phyloP scores from a whole-genome alignment of 2,113 vertebrate species.

The Orcinus orca region DNA sequence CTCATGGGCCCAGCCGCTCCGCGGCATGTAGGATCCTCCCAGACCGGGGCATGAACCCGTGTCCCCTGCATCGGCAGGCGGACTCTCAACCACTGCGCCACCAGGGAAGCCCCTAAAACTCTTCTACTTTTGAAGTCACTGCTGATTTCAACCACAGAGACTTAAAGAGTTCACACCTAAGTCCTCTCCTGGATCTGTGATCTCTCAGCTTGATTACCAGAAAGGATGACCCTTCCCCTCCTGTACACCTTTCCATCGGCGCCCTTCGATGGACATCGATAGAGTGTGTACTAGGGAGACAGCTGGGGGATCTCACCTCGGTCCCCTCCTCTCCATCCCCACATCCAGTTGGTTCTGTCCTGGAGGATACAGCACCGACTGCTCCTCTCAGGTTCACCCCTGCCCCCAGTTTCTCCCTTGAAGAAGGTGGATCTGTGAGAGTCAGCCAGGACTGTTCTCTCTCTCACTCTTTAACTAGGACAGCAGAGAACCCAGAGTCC shows the following conservation, averaged over 20 bases:
- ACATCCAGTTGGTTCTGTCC: accelerated
- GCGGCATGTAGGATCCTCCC: accelerated
- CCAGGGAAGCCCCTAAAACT: neutral
- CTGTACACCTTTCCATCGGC: neutral
- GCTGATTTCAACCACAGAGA: neutral
- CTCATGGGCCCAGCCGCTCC: too few relatives aligned
- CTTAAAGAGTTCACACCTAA: neutral
- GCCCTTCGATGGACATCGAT: too few relatives aligned
- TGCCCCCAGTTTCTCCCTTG: neutral
- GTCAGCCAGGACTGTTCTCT: neutral
- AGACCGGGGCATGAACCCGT: accelerated
- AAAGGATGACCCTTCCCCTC: neutral
- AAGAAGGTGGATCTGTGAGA: neutral
- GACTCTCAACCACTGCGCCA: too few relatives aligned
- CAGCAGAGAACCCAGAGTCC: neutral
- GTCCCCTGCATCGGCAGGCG: too few relatives aligned
- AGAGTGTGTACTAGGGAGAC: too few relatives aligned
- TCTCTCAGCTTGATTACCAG: neutral
- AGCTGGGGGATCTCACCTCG: neutral
- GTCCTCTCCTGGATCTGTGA: neutral
- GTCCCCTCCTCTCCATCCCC: neutral
- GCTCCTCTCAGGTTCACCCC: too few relatives aligned
- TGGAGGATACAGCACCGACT: neutral
- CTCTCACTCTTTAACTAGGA: neutral
- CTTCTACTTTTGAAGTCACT: neutral